phyloP scores from a whole-genome alignment of 2,113 vertebrate species.

The Procavia capensis region DNA sequence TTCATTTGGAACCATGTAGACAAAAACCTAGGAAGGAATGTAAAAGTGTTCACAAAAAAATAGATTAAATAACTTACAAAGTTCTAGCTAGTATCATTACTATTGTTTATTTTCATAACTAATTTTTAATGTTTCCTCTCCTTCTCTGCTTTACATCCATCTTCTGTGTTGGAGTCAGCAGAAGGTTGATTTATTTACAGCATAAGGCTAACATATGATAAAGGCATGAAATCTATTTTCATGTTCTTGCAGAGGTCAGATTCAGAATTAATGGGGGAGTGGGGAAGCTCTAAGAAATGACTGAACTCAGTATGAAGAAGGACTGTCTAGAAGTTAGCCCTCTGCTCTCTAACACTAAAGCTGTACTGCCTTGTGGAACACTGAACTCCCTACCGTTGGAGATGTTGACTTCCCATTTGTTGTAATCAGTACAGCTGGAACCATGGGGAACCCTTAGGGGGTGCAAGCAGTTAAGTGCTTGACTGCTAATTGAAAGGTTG shows the following conservation, averaged over 20 bases:
- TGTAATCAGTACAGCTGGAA: too few species aligned
- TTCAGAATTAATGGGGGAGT: background rate
- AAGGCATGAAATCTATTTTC: background rate
- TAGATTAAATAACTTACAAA: background rate
- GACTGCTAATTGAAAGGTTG: background rate
- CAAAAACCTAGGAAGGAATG: background rate
- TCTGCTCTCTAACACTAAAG: background rate
- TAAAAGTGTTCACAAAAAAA: background rate
- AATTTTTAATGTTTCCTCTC: background rate
- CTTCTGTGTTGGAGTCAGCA: background rate
- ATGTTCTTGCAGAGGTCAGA: background rate
- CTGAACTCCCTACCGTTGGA: background rate
- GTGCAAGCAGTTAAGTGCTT: background rate
- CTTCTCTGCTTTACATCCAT: background rate
- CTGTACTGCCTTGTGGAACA: background rate
- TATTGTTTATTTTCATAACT: background rate
- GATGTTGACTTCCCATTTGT: background rate
- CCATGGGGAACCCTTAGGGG: background rate
- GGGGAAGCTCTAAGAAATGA: background rate
- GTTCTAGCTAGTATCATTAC: background rate
- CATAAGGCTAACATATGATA: background rate
- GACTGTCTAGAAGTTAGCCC: background rate
- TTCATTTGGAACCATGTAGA: conserved; percentile 11
- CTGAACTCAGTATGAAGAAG: background rate
- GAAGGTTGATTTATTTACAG: conserved; percentile 3